phyloP scores from a whole-genome alignment of 2,888 invertebrate species.

The Ceratothoa steindachneri region DNA sequence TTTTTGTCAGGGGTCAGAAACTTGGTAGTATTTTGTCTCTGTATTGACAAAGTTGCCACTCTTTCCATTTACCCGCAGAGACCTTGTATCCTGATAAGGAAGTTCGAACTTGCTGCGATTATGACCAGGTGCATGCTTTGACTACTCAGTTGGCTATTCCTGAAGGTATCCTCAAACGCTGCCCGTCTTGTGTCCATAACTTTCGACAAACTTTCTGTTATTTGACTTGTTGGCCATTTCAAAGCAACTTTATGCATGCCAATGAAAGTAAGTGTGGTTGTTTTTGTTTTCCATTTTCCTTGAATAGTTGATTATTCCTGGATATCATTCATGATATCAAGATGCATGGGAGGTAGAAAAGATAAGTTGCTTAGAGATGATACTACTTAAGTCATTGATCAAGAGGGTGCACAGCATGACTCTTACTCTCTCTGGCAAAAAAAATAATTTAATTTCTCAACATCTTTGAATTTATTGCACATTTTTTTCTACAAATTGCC shows the following conservation, averaged over 20 bases:
- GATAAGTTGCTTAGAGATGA: background rate
- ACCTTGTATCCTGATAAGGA: background rate
- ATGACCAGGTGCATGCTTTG: conserved; percentile 25
- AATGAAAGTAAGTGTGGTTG: conserved; percentile 52
- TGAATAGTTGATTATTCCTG: conserved; percentile 17
- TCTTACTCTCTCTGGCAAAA: too few relatives aligned
- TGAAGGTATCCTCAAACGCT: conserved; percentile 56
- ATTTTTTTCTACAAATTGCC: too few relatives aligned
- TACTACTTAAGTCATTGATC: background rate
- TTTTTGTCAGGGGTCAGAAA: background rate
- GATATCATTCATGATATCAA: too few relatives aligned
- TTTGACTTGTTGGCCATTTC: conserved; percentile 73
- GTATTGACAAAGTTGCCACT: background rate
- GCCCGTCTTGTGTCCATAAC: conserved; percentile 83
- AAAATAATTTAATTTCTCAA: too few relatives aligned
- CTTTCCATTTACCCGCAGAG: background rate
- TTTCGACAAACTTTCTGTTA: conserved; percentile 76
- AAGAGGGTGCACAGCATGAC: background rate
- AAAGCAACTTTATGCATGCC: conserved; percentile 68
- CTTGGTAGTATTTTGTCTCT: background rate
- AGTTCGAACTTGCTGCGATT: conserved; percentile 40
- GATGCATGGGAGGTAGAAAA: background rate
- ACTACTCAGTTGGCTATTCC: conserved; percentile 60
- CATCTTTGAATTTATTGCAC: too few relatives aligned
- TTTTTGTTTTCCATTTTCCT: too few relatives aligned